A percentile compares a stretch with the other conserved stretches of the same genome.
Evolutionary conservation across 2,888 invertebrate species (phyloP).

Genomic region (Drosophila mettleri): DNA sequence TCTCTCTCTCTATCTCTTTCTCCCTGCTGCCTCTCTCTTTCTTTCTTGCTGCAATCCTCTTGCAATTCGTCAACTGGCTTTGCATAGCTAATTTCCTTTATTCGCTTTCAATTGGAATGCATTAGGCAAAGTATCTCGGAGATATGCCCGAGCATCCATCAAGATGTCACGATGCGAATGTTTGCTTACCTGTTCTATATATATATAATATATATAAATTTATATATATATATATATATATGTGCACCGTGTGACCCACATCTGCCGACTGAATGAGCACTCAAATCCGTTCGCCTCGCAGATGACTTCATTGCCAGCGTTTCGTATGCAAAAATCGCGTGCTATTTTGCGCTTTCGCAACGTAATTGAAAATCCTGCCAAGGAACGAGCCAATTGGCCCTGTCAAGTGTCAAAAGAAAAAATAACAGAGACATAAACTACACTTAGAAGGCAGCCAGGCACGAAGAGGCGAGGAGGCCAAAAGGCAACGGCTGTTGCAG

Average conservation of each 20-base stretch:
- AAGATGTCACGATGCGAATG: conserved; percentile 9
- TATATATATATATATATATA: not conserved
- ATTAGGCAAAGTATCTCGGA: conserved; percentile 8
- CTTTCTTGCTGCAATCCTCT: not conserved
- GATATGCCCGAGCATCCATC: not conserved
- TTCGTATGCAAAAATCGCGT: conserved; percentile 36
- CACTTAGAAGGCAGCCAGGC: not conserved
- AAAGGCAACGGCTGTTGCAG: conserved; percentile 1
- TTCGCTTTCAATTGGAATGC: conserved; percentile 6
- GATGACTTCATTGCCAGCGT: conserved; percentile 39
- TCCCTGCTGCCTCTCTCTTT: not conserved
- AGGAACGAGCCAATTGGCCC: conserved; percentile 47
- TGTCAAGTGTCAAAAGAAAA: conserved; percentile 61
- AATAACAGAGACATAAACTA: conserved; percentile 35
- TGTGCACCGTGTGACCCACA: conserved; percentile 16
- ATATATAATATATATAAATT: not conserved
- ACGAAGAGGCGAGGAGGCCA: not conserved
- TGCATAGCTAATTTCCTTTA: conserved; percentile 17
- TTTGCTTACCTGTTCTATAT: not conserved
- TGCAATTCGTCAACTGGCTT: not conserved
- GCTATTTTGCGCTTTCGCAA: conserved; percentile 15
- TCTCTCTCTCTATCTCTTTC: not conserved
- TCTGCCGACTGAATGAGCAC: conserved; percentile 18
- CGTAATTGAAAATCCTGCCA: conserved; percentile 66
- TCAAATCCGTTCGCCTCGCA: conserved; percentile 5